Base-by-base conservation (phyloP, 2,113 vertebrate species). In the Circaetus cinerascens region DNA sequence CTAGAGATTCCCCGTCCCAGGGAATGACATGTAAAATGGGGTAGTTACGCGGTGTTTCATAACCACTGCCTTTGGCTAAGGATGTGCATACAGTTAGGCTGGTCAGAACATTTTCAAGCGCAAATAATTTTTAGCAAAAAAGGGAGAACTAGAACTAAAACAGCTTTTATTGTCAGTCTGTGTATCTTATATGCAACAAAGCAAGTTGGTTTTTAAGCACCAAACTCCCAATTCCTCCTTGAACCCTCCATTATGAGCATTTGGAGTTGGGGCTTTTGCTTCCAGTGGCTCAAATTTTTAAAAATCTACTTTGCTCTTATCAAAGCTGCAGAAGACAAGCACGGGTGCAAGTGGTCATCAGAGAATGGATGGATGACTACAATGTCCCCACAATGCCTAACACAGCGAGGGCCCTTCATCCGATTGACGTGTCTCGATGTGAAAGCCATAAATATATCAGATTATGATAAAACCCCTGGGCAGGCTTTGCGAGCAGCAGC, bases 401-500 rank as follows among this genome's bases (percentile, higher is more conserved):
- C 2, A 1, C 18, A 27, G 43, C 19, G 22, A 55, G 15, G 41
- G 51, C 15, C 72, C 12, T 26, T 78, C 73, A 41, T 38, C 29
- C 0, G 0, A 14, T 32, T 2, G 1, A 8, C 0, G 0, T 67
- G 16, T 67, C 38, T 81, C 4, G 0, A 1, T 46, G 29, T 69
- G 63, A 89, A 80, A 91, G 64, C 48, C 67, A 19, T 36, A 62
- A 50, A 50, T 73, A 7, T 3, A 43, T 36, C 3, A 5, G 38
- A 13, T 86, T 46, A 57, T 69, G 57, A 40, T 74, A 57, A 80
- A 74, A 64, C 8, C 53, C 68, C 25, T 50, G 59, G 60, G 13
- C 51, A 64, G 75, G 20, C 46, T 86, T 74, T 72, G 73, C 3
- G 7, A 79, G 27, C 9, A 74, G 71, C 38, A 63, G 79, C 9